Conservation (phyloP, 92 coral and sea anemone species). For the Meandrina meandrites region DNA sequence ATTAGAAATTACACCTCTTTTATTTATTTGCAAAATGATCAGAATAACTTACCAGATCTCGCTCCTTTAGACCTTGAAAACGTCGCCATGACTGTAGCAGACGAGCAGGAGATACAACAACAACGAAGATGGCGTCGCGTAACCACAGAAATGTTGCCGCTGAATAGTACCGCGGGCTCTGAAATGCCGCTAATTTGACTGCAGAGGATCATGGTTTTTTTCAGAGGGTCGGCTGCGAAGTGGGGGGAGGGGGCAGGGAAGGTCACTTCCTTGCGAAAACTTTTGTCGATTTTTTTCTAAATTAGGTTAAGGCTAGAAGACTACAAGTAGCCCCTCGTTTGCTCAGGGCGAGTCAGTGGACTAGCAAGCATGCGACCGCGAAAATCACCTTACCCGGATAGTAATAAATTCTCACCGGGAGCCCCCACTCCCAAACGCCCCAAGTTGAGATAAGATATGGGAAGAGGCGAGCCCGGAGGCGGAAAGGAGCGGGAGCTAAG, state of each 20-base stretch:
- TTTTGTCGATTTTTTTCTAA: no score
- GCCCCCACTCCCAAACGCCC: no score
- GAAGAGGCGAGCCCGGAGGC: no score
- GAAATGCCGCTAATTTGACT: neutral
- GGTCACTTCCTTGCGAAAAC: neutral
- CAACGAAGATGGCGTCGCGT: constrained; percentile 82
- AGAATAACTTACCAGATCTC: constrained; percentile 73
- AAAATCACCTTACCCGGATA: no score
- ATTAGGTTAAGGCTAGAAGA: no score
- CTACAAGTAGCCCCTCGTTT: no score
- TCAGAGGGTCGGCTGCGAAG: neutral
- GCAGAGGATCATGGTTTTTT: neutral
- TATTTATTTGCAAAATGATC: neutral
- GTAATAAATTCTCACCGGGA: no score
- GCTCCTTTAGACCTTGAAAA: constrained; percentile 85
- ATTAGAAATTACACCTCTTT: neutral
- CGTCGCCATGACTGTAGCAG: constrained; percentile 74
- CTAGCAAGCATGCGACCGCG: no score
- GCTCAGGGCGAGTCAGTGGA: no score
- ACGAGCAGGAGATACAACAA: constrained; percentile 43
- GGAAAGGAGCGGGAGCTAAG: no score
- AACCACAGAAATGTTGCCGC: constrained; percentile 78
- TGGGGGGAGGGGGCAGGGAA: neutral
- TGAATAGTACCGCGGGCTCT: constrained; percentile 43
- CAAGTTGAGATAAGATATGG: no score